These are phyloP conservation scores for Lochmaea crataegi DNA, from an alignment of 2,888 invertebrate species.

Conservation along the genomic window DNA sequence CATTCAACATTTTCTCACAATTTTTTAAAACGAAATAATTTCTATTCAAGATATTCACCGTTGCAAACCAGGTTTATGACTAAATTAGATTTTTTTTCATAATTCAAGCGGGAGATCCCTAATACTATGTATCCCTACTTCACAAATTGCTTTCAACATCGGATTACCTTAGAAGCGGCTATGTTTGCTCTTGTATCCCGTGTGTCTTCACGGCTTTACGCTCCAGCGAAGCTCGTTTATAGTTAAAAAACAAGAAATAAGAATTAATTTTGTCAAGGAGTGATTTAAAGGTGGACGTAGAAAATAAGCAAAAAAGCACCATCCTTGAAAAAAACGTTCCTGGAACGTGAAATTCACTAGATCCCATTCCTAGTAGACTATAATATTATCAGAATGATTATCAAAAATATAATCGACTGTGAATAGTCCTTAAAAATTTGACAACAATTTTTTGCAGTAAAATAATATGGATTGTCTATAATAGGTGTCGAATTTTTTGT, in stretches of 20 bases:
- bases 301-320: too few species aligned
- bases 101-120: background rate
- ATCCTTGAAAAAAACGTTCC: too few species aligned
- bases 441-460: too few species aligned
- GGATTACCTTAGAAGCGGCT: constrained; percentile 5
- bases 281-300: background rate
- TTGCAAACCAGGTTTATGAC: background rate
- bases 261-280: background rate
- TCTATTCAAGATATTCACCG: background rate
- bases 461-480: too few species aligned
- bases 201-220: constrained; percentile 8
- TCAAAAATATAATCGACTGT: too few species aligned
- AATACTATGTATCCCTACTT: background rate
- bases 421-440: too few species aligned
- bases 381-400: too few species aligned
- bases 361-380: too few species aligned
- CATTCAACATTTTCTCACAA: background rate
- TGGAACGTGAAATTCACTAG: too few species aligned
- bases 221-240: background rate
- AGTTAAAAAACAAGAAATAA: constrained; percentile 1
- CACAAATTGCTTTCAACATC: background rate
- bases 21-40: background rate
- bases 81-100: constrained; percentile 10
- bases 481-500: too few species aligned
- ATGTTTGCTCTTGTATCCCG: constrained; percentile 4